Evolutionary conservation across 2,113 vertebrate species (phyloP).

Genomic region (rat (Rattus norvegicus)): DNA sequence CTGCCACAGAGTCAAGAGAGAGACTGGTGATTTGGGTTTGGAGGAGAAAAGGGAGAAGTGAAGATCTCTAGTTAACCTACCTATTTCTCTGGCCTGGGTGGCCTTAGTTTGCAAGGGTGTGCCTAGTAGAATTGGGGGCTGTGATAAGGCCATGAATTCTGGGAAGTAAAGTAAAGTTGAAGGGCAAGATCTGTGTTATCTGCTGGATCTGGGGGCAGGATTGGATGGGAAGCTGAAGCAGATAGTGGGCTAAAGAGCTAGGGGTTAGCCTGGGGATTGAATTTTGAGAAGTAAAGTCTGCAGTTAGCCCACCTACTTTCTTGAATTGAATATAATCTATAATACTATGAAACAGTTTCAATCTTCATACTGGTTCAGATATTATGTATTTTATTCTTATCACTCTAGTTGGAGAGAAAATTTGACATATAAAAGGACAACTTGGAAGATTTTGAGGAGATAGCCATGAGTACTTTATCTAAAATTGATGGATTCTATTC

Average conservation of each 20-base stretch:
- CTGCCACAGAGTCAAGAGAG: too few relatives aligned
- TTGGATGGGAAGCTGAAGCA: not conserved
- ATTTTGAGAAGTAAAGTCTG: not conserved
- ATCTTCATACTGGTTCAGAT: conserved; percentile 64
- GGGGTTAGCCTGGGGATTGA: too few relatives aligned
- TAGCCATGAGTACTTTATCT: conserved; percentile 59
- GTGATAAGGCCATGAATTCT: too few relatives aligned
- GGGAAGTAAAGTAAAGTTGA: too few relatives aligned
- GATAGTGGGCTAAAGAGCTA: not conserved
- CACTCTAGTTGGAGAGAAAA: conserved; percentile 53
- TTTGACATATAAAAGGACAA: conserved; percentile 61
- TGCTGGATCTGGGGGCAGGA: not conserved
- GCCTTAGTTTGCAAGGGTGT: too few relatives aligned
- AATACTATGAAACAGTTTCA: conserved; percentile 51
- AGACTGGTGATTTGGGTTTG: too few relatives aligned
- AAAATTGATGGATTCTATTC: conserved; percentile 73
- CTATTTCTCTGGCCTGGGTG: too few relatives aligned
- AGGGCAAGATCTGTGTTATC: not conserved
- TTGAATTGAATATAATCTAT: not conserved
- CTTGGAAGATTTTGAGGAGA: conserved; percentile 62
- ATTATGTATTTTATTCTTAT: conserved; percentile 65
- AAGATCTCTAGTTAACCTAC: too few relatives aligned
- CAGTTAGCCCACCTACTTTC: not conserved
- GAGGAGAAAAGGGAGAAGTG: too few relatives aligned
- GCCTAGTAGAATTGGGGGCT: too few relatives aligned